Evolutionary conservation across 2,888 invertebrate species (phyloP).

Genomic region (Eremobia ochroleuca): DNA sequence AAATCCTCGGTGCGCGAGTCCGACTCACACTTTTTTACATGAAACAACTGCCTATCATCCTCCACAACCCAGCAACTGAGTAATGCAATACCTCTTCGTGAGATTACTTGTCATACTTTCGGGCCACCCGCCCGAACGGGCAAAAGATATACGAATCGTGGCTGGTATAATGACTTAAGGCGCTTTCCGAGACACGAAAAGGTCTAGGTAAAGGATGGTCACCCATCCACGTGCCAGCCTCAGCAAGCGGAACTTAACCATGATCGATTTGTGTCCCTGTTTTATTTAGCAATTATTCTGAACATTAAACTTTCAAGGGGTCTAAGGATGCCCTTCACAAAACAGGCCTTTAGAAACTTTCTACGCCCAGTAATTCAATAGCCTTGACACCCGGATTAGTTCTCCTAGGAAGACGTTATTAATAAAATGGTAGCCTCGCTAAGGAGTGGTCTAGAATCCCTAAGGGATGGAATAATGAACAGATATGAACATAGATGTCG

Average conservation of each 20-base stretch:
- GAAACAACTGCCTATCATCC: not conserved
- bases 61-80: not conserved
- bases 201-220: not conserved
- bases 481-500: slow-evolving; percentile 1
- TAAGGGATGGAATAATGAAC: slow-evolving; percentile 28
- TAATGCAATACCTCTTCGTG: not conserved
- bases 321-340: not conserved
- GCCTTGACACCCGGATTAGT: slow-evolving; percentile 33
- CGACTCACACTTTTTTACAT: no score
- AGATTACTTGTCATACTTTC: not conserved
- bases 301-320: not conserved
- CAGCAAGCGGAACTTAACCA: not conserved
- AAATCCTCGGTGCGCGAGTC: no score
- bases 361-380: slow-evolving; percentile 37
- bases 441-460: slow-evolving; percentile 17
- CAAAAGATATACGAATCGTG: no score
- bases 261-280: not conserved
- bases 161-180: no score
- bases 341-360: not conserved
- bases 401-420: slow-evolving; percentile 33
- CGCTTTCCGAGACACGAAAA: no score
- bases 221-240: not conserved
- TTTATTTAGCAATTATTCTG: not conserved
- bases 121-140: no score
- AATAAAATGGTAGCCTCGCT: slow-evolving; percentile 49